Evolutionary conservation across 1,140 invertebrate species (phyloP).

Genomic region (Aleiodes sp.): DNA sequence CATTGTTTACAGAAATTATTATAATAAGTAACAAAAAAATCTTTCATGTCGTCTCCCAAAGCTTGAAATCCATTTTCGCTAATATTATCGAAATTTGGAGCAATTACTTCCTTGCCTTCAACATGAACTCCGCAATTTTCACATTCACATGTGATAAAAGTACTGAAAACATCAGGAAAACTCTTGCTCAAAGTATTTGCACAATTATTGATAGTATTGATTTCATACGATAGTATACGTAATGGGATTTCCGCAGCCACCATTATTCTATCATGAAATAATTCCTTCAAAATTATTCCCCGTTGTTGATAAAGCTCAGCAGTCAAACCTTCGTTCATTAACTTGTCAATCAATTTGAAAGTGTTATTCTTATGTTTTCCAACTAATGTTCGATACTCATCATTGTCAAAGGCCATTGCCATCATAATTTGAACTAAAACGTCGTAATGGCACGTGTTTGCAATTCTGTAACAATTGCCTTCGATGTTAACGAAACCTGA

Average conservation of each 20-base stretch:
- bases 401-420: not conserved
- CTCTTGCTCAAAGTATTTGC: not conserved
- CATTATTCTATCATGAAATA: not conserved
- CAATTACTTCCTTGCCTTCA: too few species aligned
- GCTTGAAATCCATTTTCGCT: too few species aligned
- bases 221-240: not conserved
- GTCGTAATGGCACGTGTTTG: not conserved
- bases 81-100: too few species aligned
- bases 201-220: not conserved
- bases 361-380: not conserved
- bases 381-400: not conserved
- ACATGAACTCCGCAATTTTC: not conserved
- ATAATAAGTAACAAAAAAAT: too few species aligned
- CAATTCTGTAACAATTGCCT: not conserved
- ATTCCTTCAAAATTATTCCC: not conserved
- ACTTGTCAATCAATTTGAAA: not conserved
- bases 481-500: not conserved
- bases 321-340: not conserved
- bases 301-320: not conserved
- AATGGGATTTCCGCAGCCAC: not conserved
- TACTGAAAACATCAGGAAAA: not conserved
- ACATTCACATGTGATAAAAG: not conserved
- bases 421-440: not conserved
- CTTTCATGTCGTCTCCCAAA: too few species aligned
- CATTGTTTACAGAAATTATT: too few species aligned